These are phyloP conservation scores for Malachius bipustulatus DNA, from an alignment of 2,888 invertebrate genomes.

Conservation along the genomic window DNA sequence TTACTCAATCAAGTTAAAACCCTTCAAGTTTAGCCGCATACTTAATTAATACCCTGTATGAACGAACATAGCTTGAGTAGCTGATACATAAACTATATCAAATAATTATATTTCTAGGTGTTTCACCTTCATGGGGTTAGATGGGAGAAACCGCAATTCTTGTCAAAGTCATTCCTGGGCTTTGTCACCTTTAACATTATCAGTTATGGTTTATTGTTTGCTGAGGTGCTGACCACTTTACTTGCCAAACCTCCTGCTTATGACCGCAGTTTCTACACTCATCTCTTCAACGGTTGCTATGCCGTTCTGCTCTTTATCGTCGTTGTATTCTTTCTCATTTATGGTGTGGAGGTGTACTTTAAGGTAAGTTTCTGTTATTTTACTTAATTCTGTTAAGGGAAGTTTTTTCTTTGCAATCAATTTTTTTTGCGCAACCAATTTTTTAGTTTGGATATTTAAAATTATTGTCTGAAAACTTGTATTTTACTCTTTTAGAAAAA, in stretches of 20 bases:
- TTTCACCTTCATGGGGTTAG: slow-evolving; percentile 80
- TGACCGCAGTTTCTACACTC: slow-evolving; percentile 62
- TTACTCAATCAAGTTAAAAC: too few relatives aligned
- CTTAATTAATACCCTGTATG: too few relatives aligned
- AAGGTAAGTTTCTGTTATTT: slow-evolving; percentile 62
- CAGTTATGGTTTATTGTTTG: slow-evolving; percentile 71
- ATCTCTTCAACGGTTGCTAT: slow-evolving; percentile 85
- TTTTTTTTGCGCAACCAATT: background rate
- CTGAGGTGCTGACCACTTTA: slow-evolving; percentile 52
- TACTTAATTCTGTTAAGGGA: too few relatives aligned
- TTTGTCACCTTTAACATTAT: slow-evolving; percentile 84
- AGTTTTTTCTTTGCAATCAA: slow-evolving; percentile 9
- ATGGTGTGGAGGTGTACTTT: slow-evolving; percentile 89
- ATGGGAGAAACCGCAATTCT: slow-evolving; percentile 80
- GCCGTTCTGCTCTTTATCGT: slow-evolving; percentile 83
- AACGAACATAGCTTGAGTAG: too few relatives aligned
- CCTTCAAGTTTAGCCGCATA: too few relatives aligned
- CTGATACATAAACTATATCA: too few relatives aligned
- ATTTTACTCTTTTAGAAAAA: too few relatives aligned
- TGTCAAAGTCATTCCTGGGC: slow-evolving; percentile 82
- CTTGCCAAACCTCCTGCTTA: slow-evolving; percentile 38
- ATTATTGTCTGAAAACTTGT: too few relatives aligned
- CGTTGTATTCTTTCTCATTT: slow-evolving; percentile 84
- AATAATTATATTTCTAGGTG: slow-evolving; percentile 49
- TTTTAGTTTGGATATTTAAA: slow-evolving; percentile 1